Base-by-base conservation (phyloP, 2,888 invertebrate species). In the Nemotelus nigrinus region DNA sequence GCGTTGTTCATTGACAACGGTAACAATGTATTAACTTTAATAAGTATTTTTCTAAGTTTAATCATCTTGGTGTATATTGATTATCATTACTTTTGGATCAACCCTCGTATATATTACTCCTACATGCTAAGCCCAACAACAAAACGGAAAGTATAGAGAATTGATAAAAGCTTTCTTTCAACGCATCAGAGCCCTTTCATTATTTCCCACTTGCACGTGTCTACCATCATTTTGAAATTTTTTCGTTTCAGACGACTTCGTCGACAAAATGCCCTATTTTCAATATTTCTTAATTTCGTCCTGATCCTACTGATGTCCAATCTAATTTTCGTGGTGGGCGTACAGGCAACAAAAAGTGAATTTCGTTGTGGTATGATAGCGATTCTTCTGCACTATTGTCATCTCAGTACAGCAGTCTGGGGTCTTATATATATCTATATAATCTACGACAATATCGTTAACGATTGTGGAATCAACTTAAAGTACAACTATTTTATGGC, bases 391-490 rank as follows among this genome's bases (percentile, higher is more conserved):
- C 93, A 93, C 84, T 93, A 93, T 85, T 89, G 92, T 1, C 92
- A 93, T 84, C 88, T 93, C 68, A 90, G 91, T 8, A 91, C 92
- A 78, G 90, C 92, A 0, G 90, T 91, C 85, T 93, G 93, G 93
- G 90, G 93, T 80, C 90, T 92, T 68, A 88, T 91, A 2, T 89
- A 92, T 80, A 91, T 91, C 10, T 90, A 91, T 81, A 90, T 91
- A 82, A 89, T 90, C 2, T 91, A 90, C 82, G 90, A 90, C 81
- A 86, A 86, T 81, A 87, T 89, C 78, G 89, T 90, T 0, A 86
- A 84, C 79, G 85, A 83, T 79, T 85, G 84, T 77, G 82, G 89
- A 68, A 84, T 90, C 65, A 89, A 90, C 43, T 85, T 90, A n/a
- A 89, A 90, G 81, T 90, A 90, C 82, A 90, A 90, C 83, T 91